Conservation (phyloP, 2,113 vertebrate genomes). For the Corythornis madagascariensis region DNA sequence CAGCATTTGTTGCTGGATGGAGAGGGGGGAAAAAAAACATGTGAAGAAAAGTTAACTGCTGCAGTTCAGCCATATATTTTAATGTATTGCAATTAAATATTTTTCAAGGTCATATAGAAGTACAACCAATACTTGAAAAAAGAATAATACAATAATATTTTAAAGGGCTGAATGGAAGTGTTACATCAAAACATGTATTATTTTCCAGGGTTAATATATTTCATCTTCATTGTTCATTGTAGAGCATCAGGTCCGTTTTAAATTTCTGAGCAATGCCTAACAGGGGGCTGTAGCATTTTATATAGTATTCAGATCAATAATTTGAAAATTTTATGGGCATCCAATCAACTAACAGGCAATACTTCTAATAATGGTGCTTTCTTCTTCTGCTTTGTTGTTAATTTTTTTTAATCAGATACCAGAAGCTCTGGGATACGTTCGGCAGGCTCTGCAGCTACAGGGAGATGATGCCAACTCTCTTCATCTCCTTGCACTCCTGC, state of each 20-base stretch:
- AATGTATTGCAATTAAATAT: background rate
- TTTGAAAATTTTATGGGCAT: background rate
- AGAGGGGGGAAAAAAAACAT: background rate
- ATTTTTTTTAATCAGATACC: slow-evolving; percentile 84
- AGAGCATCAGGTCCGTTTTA: background rate
- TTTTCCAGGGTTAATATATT: background rate
- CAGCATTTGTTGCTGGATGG: background rate
- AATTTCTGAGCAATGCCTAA: background rate
- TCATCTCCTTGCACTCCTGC: slow-evolving; percentile 92
- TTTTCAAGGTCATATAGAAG: background rate
- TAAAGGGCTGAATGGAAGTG: background rate
- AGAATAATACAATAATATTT: background rate
- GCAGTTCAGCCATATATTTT: background rate
- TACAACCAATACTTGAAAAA: background rate
- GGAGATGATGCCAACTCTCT: slow-evolving; percentile 96
- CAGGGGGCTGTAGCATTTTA: background rate
- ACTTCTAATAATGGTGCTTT: slow-evolving; percentile 13
- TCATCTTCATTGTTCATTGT: background rate
- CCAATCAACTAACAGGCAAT: background rate
- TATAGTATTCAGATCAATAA: background rate
- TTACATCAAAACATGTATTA: background rate
- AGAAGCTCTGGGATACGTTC: slow-evolving; percentile 95
- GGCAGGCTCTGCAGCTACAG: slow-evolving; percentile 95
- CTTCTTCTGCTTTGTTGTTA: background rate
- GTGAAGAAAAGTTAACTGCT: background rate